A percentile compares a stretch with the other conserved stretches of the same genome.
These are phyloP conservation scores for Edolisoma coerulescens DNA, from an alignment of 2,113 vertebrate species.

Conservation along the genomic window DNA sequence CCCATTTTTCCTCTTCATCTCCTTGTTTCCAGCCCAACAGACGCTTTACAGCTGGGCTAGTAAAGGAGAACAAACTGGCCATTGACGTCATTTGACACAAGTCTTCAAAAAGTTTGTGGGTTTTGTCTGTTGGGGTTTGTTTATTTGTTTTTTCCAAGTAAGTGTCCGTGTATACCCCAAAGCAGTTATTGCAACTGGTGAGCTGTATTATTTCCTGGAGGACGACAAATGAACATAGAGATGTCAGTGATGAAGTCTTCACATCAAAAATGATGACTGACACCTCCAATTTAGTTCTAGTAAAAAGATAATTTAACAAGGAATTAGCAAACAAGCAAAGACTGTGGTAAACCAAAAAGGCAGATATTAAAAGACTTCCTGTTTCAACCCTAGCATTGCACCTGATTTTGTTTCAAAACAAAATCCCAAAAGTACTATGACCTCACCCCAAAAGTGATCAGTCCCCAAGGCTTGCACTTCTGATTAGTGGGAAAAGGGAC, in stretches of 20 bases:
- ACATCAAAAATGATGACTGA: background rate
- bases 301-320: background rate
- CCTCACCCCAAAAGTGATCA: background rate
- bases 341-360: background rate
- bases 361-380: background rate
- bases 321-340: background rate
- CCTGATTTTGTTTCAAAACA: background rate
- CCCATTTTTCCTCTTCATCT: constrained; percentile 99
- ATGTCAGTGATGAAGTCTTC: background rate
- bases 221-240: background rate
- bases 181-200: background rate
- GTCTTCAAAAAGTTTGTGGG: constrained; percentile 61
- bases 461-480: background rate
- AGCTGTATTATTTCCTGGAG: background rate
- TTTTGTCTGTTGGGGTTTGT: background rate
- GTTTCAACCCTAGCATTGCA: background rate
- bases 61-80: constrained; percentile 99
- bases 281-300: background rate
- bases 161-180: background rate
- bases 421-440: background rate
- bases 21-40: constrained; percentile 99
- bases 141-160: background rate
- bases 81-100: constrained; percentile 86
- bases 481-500: background rate
- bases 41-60: constrained; percentile 97